Evolutionary conservation across 2,888 invertebrate species (phyloP).

Genomic region (Agrochola lychnidis): DNA sequence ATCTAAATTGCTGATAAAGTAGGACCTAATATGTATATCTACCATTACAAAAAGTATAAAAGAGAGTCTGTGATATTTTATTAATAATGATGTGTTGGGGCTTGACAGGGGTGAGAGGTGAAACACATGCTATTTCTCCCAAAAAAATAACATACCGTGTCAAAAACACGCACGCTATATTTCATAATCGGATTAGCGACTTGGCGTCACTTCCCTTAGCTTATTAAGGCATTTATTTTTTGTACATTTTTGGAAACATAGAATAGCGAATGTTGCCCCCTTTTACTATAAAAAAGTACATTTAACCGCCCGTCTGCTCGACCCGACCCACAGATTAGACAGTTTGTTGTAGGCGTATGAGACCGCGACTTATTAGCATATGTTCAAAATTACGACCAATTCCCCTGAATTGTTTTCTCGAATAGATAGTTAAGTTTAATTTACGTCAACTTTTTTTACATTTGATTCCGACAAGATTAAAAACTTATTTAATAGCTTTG

Average conservation of each 20-base stretch:
- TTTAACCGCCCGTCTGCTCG: conserved; percentile 57
- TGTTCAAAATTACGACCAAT: conserved; percentile 80
- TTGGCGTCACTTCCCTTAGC: conserved; percentile 17
- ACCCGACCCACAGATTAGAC: conserved; percentile 63
- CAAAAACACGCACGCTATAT: conserved; percentile 40
- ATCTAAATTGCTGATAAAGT: neutral
- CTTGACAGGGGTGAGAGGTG: conserved; percentile 29
- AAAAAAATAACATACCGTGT: conserved; percentile 47
- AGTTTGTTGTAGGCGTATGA: conserved; percentile 78
- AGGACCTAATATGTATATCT: too few relatives aligned
- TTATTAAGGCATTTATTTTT: conserved; percentile 38
- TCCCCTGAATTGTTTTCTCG: conserved; percentile 78
- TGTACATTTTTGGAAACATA: conserved; percentile 21
- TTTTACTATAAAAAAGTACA: neutral
- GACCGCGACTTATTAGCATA: conserved; percentile 80
- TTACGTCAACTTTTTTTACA: conserved; percentile 68
- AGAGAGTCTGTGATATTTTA: neutral
- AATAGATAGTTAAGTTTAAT: conserved; percentile 76
- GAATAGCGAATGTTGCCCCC: neutral
- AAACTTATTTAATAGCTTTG: conserved; percentile 61
- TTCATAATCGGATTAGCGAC: conserved; percentile 58
- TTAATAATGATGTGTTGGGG: conserved; percentile 16
- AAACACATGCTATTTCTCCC: conserved; percentile 49
- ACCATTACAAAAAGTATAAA: neutral
- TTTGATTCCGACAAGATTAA: conserved; percentile 59